A percentile compares a stretch with the other conserved stretches of the same genome.
Conservation (phyloP, 2,888 invertebrate genomes). For the Buathra laborator region DNA sequence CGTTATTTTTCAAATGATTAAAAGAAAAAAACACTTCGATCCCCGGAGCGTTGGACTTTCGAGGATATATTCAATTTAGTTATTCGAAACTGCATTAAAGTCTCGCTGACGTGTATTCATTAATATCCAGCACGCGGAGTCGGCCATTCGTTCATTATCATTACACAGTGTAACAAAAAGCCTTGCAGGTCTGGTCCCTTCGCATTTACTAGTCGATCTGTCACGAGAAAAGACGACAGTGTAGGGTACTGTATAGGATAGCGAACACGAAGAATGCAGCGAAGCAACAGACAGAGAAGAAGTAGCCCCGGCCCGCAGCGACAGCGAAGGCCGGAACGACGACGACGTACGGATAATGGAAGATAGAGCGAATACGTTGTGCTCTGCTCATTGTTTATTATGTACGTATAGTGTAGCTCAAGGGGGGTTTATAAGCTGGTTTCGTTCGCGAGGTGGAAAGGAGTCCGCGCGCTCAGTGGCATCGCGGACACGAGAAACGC, state of each 20-base stretch:
- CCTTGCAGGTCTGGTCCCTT: constrained; percentile 37
- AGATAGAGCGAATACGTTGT: constrained; percentile 71
- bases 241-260: constrained; percentile 31
- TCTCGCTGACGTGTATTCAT: constrained; percentile 37
- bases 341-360: constrained; percentile 73
- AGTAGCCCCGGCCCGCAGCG: constrained; percentile 56
- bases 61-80: constrained; percentile 57
- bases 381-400: constrained; percentile 74
- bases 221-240: constrained; percentile 58
- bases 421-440: constrained; percentile 65
- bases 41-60: constrained; percentile 20
- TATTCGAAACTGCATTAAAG: constrained; percentile 30
- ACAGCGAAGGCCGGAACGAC: constrained; percentile 62
- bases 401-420: constrained; percentile 67
- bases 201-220: constrained; percentile 60
- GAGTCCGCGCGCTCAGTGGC: constrained; percentile 56
- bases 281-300: constrained; percentile 37
- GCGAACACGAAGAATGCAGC: constrained; percentile 50
- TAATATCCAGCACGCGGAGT: constrained; percentile 42
- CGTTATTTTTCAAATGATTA: not conserved
- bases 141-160: constrained; percentile 57
- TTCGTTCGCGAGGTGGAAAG: constrained; percentile 59
- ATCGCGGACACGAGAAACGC: constrained; percentile 57
- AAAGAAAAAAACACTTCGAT: not conserved
- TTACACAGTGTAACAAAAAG: constrained; percentile 51